Base-by-base conservation (phyloP, 2,888 invertebrate genomes). In the Sepiola atlantica region DNA sequence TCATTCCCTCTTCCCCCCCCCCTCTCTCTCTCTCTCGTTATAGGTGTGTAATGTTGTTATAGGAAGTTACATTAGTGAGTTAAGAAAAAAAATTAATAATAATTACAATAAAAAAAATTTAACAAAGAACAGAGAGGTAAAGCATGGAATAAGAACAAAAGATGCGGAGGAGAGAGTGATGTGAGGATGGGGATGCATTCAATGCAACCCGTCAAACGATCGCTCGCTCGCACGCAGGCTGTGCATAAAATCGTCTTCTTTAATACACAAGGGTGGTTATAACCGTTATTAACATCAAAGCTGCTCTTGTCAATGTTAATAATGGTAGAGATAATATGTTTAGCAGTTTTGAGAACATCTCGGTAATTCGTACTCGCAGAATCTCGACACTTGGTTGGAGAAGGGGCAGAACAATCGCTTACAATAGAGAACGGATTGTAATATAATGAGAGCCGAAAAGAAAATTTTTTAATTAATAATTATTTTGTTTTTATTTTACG, bases 31-130 rank as follows among this genome's bases (percentile, higher is more conserved):
- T n/a, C n/a, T n/a, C n/a, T 45, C n/a, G 77, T 77, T 77, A n/a
- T n/a, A 77, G 77, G 77, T 77, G 77, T 77, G 77, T 77, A 77
- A 77, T 77, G n/a, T n/a, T 77, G n/a, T 77, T 77, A 77, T 77
- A 77, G 77, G 14, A 77, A 77, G 77, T 77, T 77, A n/a, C n/a
- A 77, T 77, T 77, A n/a, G 77, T 77, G 77, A 77, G 32, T 77
- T n/a, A 77, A n/a, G 32, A 77, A 77, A 57, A 20, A 57, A 57
- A 6, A 57, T 20, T 57, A 21, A 57, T 20, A 21, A 57, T 1
- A n/a, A 16, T 14, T 28, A 61, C 1, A 1, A 4, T 28, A 28
- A 28, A 61, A 8, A 61, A 12, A 14, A 77, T n/a, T 10, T 14
- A n/a, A 77, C 28, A 18, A 77, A 77, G 2, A 77, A 77, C 8